phyloP scores from a whole-genome alignment of 2,888 invertebrate species.

The Agonum fuliginosum region DNA sequence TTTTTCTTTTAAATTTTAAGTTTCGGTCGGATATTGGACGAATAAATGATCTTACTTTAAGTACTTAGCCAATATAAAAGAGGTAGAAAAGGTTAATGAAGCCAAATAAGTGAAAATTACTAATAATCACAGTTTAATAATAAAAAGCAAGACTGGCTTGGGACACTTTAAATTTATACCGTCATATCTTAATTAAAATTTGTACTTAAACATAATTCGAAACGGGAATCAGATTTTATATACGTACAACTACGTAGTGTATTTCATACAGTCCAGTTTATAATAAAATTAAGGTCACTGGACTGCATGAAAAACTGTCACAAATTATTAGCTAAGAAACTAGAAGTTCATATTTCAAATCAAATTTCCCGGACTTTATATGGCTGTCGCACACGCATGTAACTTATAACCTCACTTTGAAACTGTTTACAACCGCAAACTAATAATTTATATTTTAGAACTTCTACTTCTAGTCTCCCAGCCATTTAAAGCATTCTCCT shows the following conservation, averaged over 20 bases:
- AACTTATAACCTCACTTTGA: too few species aligned
- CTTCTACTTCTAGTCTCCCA: too few species aligned
- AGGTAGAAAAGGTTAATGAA: constrained; percentile 51
- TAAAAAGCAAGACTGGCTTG: constrained; percentile 31
- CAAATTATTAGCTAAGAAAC: too few species aligned
- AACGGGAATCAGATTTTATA: neutral
- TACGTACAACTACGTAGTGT: too few species aligned
- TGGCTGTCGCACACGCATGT: too few species aligned
- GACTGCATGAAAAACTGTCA: too few species aligned
- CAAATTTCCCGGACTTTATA: too few species aligned
- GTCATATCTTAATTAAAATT: neutral
- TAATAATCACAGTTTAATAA: constrained; percentile 51
- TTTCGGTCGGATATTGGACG: constrained; percentile 21
- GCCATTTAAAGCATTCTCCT: too few species aligned
- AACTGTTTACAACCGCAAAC: too few species aligned
- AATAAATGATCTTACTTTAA: constrained; percentile 26
- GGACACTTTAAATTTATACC: neutral
- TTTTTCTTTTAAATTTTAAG: neutral
- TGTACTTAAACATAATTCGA: constrained; percentile 13
- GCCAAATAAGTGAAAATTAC: constrained; percentile 17
- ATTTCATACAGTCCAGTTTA: too few species aligned
- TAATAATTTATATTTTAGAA: neutral
- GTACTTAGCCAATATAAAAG: constrained; percentile 52
- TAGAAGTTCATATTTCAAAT: too few species aligned
- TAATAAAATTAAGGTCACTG: too few species aligned